Evolutionary conservation across 2,113 vertebrate genomes (phyloP).

Genomic region (Hystrix brachyura): DNA sequence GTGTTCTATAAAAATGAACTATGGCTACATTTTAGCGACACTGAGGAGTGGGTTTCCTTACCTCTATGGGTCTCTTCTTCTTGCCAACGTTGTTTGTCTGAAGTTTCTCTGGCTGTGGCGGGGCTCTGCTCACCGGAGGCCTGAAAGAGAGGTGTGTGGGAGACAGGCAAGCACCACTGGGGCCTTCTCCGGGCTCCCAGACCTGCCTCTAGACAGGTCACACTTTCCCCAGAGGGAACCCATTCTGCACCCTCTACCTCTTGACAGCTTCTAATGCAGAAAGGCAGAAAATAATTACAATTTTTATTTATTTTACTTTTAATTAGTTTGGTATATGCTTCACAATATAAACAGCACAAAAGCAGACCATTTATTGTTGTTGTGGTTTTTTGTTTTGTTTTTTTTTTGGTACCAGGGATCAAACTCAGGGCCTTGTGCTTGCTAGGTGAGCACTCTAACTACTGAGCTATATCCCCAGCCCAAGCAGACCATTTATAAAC

Average conservation of each 20-base stretch:
- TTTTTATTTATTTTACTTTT: slow-evolving; percentile 29
- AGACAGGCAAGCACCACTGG: slow-evolving; percentile 83
- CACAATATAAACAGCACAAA: background rate
- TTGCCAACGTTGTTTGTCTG: slow-evolving; percentile 99
- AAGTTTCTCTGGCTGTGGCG: slow-evolving; percentile 98
- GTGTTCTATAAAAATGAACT: background rate
- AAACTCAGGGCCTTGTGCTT: too few relatives aligned
- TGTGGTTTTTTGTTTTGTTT: too few relatives aligned
- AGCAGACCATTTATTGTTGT: background rate
- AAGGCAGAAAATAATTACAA: background rate
- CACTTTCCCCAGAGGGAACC: background rate
- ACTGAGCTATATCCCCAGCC: too few relatives aligned
- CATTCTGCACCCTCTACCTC: background rate
- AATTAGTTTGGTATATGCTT: background rate
- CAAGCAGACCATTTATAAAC: background rate
- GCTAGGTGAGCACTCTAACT: too few relatives aligned
- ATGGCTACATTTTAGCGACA: background rate
- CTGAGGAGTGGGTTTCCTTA: slow-evolving; percentile 81
- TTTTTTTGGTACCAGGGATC: too few relatives aligned
- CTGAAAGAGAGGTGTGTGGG: slow-evolving; percentile 93
- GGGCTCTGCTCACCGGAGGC: slow-evolving; percentile 98
- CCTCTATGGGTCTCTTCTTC: slow-evolving; percentile 98
- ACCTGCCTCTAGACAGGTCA: background rate
- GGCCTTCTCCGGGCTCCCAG: background rate
- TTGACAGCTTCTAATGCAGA: background rate